Conservation (phyloP, 2,888 invertebrate genomes). For the Panorpa germanica region DNA sequence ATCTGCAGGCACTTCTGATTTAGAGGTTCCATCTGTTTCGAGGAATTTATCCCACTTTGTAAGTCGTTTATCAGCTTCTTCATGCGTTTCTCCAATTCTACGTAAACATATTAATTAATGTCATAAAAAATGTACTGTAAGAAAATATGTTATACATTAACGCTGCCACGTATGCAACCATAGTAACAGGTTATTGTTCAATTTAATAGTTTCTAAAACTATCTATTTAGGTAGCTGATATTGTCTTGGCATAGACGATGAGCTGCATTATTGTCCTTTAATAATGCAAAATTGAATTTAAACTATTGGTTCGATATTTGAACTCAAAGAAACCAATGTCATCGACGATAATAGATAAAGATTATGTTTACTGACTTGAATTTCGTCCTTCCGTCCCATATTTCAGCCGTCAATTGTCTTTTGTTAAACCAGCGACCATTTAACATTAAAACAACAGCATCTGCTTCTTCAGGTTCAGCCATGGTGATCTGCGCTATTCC, state of each 20-base stretch:
- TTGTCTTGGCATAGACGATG: too few species aligned
- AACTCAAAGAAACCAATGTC: not conserved
- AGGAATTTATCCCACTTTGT: constrained; percentile 78
- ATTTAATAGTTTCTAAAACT: too few species aligned
- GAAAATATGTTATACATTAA: not conserved
- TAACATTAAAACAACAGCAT: constrained; percentile 69
- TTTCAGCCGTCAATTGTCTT: constrained; percentile 63
- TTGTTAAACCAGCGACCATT: constrained; percentile 85
- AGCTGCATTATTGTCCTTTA: too few species aligned
- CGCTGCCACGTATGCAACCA: too few species aligned
- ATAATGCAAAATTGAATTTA: not conserved
- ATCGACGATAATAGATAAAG: not conserved
- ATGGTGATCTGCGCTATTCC: constrained; percentile 88
- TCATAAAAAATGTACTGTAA: constrained; percentile 8
- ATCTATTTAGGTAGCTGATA: too few species aligned
- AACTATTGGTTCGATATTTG: too few species aligned
- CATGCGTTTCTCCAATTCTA: constrained; percentile 77
- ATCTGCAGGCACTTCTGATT: too few species aligned
- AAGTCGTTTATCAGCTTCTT: constrained; percentile 61
- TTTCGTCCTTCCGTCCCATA: constrained; percentile 93
- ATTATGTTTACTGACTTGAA: constrained; percentile 35
- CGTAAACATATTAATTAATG: too few species aligned
- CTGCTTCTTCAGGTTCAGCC: constrained; percentile 78
- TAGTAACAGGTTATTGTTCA: too few species aligned
- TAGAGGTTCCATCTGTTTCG: constrained; percentile 38